Base-by-base conservation (phyloP, 2,888 invertebrate species). In the Carcina quercana region DNA sequence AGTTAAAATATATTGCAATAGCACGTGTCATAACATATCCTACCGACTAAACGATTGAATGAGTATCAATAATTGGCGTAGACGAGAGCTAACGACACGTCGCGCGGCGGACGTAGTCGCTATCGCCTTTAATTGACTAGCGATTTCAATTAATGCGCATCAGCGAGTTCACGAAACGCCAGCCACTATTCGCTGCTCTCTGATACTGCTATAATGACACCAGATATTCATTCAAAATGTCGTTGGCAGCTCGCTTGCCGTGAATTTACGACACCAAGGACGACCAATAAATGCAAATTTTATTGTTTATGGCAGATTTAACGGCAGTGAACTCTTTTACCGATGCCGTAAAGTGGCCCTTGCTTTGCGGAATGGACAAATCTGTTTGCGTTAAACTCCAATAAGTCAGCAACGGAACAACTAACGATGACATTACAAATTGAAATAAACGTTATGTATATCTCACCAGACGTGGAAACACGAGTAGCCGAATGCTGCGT, bases 281-380 rank as follows among this genome's bases (percentile, higher is more conserved):
- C 73, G 76, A 69, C 75, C 79, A 75, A 82, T 83, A 82, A 83
- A 83, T 83, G 82, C 72, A 80, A 80, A 83, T 84, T 83, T 83
- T 76, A 82, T 80, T 75, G 75, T 80, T 80, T 80, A 79, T 78
- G 68, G 68, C 69, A 75, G 69, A 75, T 79, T 79, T 78, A 78
- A 76, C 68, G 71, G 74, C 65, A 66, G 60, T 73, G 67, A 78
- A 79, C 73, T 75, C 74, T 79, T 79, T 78, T 73, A 72, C 64
- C 67, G 65, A 70, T 71, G 64, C 64, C 63, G 64, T 79, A 69
- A 76, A 78, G 69, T 68, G 64, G 60, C 58, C 50, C 61, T 66
- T 59, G 61, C 59, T 59, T 48, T 61, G 50, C 47, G 41, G 47
- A 50, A 46, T 45, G 53, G 47, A 63, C 65, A 65, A 71, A 72